Percentiles rank a stretch among this genome's conserved stretches.
phyloP scores from a whole-genome alignment of 2,113 vertebrate species.

The Ondatra zibethicus region DNA sequence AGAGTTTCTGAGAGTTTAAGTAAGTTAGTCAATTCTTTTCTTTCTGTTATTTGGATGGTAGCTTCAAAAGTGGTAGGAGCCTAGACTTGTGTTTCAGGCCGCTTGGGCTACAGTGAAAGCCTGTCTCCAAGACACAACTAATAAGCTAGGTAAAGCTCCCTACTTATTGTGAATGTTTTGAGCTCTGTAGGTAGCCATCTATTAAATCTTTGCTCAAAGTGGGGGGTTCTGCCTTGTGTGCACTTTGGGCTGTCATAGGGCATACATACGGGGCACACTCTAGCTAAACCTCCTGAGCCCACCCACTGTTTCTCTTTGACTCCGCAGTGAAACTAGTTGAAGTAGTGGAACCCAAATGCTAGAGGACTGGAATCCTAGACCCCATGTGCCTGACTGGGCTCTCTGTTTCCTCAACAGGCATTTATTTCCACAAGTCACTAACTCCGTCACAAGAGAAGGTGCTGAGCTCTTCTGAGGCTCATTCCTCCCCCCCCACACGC shows the following conservation, averaged over 20 bases:
- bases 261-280: too few species aligned
- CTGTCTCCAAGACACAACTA: not conserved
- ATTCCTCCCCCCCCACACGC: fast-evolving
- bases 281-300: too few species aligned
- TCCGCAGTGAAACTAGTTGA: not conserved
- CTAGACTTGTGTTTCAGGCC: not conserved
- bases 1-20: conserved; percentile 55
- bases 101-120: not conserved
- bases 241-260: not conserved
- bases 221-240: not conserved
- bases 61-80: not conserved
- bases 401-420: not conserved
- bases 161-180: not conserved
- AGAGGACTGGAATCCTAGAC: not conserved
- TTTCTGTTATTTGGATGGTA: conserved; percentile 44
- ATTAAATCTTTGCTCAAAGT: conserved; percentile 27
- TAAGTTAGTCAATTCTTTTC: not conserved
- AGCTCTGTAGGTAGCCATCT: not conserved
- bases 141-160: not conserved
- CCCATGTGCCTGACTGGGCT: not conserved
- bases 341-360: not conserved
- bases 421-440: not conserved
- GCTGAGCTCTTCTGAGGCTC: not conserved
- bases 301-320: not conserved
- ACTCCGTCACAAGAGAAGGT: not conserved